A percentile compares a stretch with the other conserved stretches of the same genome.
Conservation (phyloP, 2,113 vertebrate genomes). For the Ia io region DNA sequence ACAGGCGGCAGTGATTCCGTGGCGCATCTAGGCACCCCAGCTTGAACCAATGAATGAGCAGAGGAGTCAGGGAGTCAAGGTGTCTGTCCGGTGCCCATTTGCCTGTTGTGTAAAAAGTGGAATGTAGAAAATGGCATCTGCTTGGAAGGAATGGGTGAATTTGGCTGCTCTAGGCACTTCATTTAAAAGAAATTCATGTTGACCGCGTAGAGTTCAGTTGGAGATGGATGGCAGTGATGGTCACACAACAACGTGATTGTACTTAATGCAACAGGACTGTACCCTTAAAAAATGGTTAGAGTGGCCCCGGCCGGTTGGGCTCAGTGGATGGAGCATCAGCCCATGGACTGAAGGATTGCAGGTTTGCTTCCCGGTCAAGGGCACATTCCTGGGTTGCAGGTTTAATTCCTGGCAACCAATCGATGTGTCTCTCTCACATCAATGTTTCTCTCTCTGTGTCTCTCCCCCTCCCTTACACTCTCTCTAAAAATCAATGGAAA, state of each 20-base stretch:
- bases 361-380: no score
- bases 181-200: background rate
- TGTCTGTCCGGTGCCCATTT: background rate
- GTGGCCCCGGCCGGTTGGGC: no score
- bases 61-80: background rate
- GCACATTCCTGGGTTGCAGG: no score
- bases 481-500: no score
- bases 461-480: no score
- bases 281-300: background rate
- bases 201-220: background rate
- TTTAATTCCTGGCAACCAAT: no score
- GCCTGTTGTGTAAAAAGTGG: background rate
- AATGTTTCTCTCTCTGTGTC: no score
- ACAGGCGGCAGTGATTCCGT: background rate
- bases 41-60: background rate
- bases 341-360: no score
- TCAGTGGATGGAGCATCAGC: no score
- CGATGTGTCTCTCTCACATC: no score
- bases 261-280: background rate
- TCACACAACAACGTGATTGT: rapidly evolving
- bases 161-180: no score
- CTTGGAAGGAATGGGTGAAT: background rate
- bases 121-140: background rate
- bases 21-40: background rate
- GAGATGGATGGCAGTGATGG: background rate